phyloP scores from a whole-genome alignment of 2,797 vertebrate genomes.

The Pseudochirops corinnae region DNA sequence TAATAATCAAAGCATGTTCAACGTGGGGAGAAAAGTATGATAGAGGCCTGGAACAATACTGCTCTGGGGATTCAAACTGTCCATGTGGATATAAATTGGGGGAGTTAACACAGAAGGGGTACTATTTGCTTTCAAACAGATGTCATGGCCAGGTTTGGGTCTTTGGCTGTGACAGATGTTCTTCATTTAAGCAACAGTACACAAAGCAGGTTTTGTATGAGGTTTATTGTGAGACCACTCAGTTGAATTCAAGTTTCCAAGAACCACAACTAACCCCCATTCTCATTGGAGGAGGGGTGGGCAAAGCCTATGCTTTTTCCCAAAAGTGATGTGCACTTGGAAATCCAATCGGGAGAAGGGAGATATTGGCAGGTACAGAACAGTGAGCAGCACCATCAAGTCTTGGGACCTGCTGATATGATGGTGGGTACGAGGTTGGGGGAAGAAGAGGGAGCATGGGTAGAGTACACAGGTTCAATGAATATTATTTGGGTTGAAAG shows the following conservation, averaged over 20 bases:
- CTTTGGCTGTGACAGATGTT: neutral
- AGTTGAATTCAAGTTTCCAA: constrained; percentile 1
- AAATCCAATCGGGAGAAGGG: neutral
- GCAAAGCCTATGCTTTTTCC: neutral
- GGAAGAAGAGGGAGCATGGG: neutral
- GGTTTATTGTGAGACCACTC: neutral
- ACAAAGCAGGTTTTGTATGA: neutral
- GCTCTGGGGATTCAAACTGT: neutral
- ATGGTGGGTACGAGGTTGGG: neutral
- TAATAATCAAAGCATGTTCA: neutral
- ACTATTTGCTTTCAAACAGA: neutral
- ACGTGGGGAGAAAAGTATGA: neutral
- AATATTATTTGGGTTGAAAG: constrained; percentile 31
- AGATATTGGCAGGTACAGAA: neutral
- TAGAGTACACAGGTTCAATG: neutral
- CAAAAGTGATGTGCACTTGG: neutral
- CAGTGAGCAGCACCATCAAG: neutral
- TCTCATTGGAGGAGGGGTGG: neutral
- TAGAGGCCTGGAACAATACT: neutral
- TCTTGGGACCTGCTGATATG: neutral
- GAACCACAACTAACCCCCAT: neutral
- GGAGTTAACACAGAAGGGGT: neutral
- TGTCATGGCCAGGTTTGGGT: neutral
- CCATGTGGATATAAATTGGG: neutral
- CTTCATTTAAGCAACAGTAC: constrained; percentile 1